Percentiles rank a stretch among this genome's conserved stretches.
These are phyloP conservation scores for Grammomys dolichurus DNA, from an alignment of 2,113 vertebrate genomes.

Conservation along the genomic window DNA sequence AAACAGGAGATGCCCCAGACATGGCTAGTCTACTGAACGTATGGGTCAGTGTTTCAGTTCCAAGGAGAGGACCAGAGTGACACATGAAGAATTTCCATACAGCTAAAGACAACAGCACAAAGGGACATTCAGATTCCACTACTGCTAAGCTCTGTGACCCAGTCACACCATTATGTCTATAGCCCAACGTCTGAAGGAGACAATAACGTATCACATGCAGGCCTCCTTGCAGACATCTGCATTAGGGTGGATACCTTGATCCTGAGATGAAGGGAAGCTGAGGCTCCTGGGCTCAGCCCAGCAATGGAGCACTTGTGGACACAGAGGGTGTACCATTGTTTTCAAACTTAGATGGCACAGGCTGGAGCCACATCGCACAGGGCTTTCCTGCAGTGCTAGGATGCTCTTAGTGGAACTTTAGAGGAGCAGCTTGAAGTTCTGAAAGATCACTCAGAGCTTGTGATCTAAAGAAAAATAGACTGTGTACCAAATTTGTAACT, in stretches of 20 bases:
- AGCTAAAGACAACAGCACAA: background rate
- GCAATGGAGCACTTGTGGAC: background rate
- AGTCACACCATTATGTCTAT: background rate
- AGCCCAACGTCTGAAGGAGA: background rate
- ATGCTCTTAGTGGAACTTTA: background rate
- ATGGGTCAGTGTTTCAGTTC: background rate
- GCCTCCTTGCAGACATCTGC: background rate
- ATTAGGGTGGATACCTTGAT: background rate
- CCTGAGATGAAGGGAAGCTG: background rate
- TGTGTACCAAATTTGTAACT: background rate
- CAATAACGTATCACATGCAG: background rate
- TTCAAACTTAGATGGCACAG: background rate
- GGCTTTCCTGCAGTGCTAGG: background rate
- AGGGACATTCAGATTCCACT: background rate
- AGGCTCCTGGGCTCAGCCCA: background rate
- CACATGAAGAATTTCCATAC: background rate
- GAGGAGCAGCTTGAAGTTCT: background rate
- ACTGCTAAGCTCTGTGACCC: background rate
- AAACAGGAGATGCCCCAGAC: background rate
- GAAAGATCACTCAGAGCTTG: background rate
- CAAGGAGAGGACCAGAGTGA: background rate
- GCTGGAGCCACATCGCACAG: background rate
- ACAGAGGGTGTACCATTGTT: fast-evolving
- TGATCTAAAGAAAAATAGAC: background rate
- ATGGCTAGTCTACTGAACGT: background rate